A percentile compares a stretch with the other conserved stretches of the same genome.
phyloP scores from a whole-genome alignment of 2,888 invertebrate species.

The Brachypalpus laphriformis region DNA sequence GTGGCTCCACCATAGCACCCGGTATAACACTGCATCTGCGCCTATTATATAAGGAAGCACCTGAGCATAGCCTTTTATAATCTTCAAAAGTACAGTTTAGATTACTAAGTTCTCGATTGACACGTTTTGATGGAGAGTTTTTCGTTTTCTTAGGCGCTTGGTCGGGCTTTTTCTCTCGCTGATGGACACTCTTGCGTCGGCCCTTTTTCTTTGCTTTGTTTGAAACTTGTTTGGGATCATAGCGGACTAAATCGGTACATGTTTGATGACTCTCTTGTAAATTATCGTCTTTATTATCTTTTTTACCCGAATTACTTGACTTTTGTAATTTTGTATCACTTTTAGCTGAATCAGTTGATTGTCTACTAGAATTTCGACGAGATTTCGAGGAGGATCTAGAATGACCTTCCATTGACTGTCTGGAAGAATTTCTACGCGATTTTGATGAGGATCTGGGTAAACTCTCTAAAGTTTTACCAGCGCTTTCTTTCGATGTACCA shows the following conservation, averaged over 20 bases:
- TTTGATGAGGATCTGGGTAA: neutral
- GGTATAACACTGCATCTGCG: neutral
- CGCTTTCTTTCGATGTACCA: slow-evolving; percentile 3
- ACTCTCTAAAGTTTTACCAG: neutral
- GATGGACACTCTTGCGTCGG: neutral
- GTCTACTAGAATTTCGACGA: neutral
- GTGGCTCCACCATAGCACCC: neutral
- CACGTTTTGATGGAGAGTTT: neutral
- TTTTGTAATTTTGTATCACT: neutral
- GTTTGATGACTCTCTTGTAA: neutral
- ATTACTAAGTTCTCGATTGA: slow-evolving; percentile 53
- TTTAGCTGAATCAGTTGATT: slow-evolving; percentile 11
- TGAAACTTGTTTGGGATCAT: neutral
- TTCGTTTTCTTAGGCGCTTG: neutral
- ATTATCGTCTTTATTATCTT: neutral
- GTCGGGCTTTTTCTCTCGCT: neutral
- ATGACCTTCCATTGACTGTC: neutral
- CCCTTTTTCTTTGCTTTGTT: neutral
- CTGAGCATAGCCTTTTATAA: slow-evolving; percentile 24
- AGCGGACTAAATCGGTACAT: too few species aligned
- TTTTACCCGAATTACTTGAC: neutral
- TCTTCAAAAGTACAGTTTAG: slow-evolving; percentile 53
- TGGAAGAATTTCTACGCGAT: neutral
- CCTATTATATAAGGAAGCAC: slow-evolving; percentile 47
- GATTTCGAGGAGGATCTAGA: neutral